Percentiles rank a stretch among this genome's conserved stretches.
phyloP scores from a whole-genome alignment of 2,888 invertebrate species.

The Lamellibrachia satsuma region DNA sequence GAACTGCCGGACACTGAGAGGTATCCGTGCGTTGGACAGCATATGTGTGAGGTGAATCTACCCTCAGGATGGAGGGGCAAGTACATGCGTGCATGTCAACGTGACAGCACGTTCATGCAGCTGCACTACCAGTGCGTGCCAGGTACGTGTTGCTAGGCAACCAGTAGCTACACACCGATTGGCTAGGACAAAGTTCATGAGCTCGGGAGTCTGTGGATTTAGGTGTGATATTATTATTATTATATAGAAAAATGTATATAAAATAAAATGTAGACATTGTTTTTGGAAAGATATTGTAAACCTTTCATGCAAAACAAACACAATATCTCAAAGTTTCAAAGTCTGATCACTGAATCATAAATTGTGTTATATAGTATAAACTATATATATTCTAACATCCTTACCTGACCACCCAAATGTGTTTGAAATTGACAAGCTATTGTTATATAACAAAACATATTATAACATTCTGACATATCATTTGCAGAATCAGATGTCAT shows the following conservation, averaged over 20 bases:
- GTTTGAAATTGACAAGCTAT: background rate
- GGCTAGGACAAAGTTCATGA: background rate
- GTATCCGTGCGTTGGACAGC: constrained; percentile 53
- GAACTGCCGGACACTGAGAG: constrained; percentile 47
- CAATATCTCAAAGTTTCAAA: background rate
- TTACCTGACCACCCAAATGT: too few relatives aligned
- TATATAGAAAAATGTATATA: background rate
- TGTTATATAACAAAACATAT: background rate
- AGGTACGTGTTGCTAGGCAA: constrained; percentile 38
- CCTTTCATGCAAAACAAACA: background rate
- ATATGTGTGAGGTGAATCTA: constrained; percentile 51
- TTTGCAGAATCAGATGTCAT: background rate
- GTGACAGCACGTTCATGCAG: constrained; percentile 55
- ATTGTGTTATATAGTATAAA: too few relatives aligned
- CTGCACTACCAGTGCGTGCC: constrained; percentile 56
- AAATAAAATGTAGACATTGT: background rate
- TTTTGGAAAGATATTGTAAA: background rate
- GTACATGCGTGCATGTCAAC: constrained; percentile 48
- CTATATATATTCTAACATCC: too few relatives aligned
- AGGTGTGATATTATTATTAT: too few relatives aligned
- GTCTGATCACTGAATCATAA: too few relatives aligned
- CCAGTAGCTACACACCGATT: background rate
- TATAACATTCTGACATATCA: background rate
- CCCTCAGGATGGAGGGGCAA: constrained; percentile 50
- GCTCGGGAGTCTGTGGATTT: too few relatives aligned